Evolutionary conservation across 92 coral and sea anemone genomes (phyloP).

Genomic region (Palythoa grandis): DNA sequence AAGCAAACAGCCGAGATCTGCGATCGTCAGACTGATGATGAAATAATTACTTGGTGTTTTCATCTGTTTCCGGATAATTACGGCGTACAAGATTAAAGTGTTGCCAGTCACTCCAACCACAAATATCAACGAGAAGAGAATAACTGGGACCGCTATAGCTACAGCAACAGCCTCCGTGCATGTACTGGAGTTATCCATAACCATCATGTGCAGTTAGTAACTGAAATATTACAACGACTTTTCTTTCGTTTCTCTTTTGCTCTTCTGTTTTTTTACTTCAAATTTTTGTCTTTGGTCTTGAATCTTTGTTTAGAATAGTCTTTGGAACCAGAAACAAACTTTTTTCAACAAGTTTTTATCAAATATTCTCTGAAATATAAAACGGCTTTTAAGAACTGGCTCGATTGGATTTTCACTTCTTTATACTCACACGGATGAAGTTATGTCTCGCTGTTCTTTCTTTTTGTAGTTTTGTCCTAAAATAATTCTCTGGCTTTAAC

Average conservation of each 20-base stretch:
- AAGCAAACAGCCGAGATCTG: conserved; percentile 5
- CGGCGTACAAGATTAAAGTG: not conserved
- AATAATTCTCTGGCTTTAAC: not conserved
- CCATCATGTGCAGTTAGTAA: not conserved
- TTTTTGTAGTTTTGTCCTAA: not conserved
- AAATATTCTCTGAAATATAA: too few relatives aligned
- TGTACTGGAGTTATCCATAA: conserved; percentile 2
- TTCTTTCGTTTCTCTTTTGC: not conserved
- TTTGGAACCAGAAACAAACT: too few relatives aligned
- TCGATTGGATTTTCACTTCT: not conserved
- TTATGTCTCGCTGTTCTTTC: not conserved
- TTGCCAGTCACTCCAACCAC: conserved; percentile 16
- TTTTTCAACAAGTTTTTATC: too few relatives aligned
- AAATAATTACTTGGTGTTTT: conserved; percentile 33
- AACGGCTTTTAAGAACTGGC: too few relatives aligned
- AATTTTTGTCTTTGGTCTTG: too few relatives aligned
- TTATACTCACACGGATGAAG: not conserved
- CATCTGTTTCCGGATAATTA: conserved; percentile 16
- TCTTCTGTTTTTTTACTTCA: not conserved
- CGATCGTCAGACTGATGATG: conserved; percentile 22
- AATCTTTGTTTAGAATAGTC: too few relatives aligned
- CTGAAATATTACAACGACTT: not conserved
- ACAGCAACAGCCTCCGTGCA: not conserved
- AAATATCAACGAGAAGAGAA: not conserved
- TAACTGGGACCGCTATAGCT: not conserved